Evolutionary conservation across 2,113 vertebrate species (phyloP), one percentile per base, ranked within the genome.

Genomic region (Poecile atricapillus): DNA sequence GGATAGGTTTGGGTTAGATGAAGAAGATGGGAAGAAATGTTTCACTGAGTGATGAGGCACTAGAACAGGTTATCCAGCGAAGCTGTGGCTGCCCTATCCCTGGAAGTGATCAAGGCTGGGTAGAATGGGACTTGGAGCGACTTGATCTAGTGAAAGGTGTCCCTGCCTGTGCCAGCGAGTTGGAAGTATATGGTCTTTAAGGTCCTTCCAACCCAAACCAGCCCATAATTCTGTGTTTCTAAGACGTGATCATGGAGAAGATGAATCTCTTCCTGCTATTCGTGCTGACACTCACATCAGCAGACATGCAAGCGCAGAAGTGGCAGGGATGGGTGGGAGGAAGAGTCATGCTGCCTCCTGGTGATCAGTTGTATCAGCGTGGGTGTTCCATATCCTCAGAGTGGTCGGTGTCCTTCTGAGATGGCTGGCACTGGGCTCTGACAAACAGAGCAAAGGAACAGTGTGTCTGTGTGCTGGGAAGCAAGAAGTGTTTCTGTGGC

Each of bases 351-450:
- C 75, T 92, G 83, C 37, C 2, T 92, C 37, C 15, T 2, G 1
- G 63, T 49, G 20, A 44, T 13, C 24, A 21, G 24, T 16, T 76
- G 9, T 37, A 23, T 62, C 63, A 53, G 25, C 1, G 2, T 31
- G 65, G 43, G 13, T 71, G 44, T 52, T 50, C 24, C 0, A 0
- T 14, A 0, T 24, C 24, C 37, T 83, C 19, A 24, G 63, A 64
- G 64, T 2, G 44, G 15, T 47, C 37, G 16, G 2, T 41, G 31
- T 73, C 37, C 25, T 87, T 44, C 41, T 53, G 55, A 46, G 31
- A 7, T 0, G 0, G 14, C 49, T 0, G 4, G 20, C 33, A 2
- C 5, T n/a, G 44, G 62, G 31, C 63, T 43, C 35, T n/a, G 44
- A 20, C 12, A 84, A 55, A 35, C 4, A 50, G 59, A 77, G 39